Base-by-base conservation (phyloP, 2,888 invertebrate genomes). In the Drosophila hawaiiensis region DNA sequence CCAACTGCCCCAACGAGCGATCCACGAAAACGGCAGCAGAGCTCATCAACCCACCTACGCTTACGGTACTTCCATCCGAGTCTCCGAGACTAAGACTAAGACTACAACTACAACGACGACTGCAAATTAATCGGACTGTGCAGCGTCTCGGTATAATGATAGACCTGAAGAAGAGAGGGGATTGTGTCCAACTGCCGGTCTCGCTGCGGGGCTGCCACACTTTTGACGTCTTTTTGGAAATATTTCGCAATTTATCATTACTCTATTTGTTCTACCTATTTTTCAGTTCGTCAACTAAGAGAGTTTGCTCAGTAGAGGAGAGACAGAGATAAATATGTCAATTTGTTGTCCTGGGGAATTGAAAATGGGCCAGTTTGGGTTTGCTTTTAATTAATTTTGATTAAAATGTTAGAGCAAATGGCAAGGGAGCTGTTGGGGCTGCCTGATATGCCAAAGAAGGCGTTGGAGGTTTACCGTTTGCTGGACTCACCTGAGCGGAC, bases 391-490 rank as follows among this genome's bases (percentile, higher is more conserved):
- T 85, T 89, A 89, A 85, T 90, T 85, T 88, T 74, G 80, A 85
- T 85, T 84, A 90, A 85, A 90, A 89, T 78, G 85, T 85, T 84
- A 54, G 43, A 68, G 4, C 12, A 69, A 80, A 35, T 12, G 55
- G 65, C 68, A 60, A 75, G 71, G 70, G 72, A 77, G 68, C 71
- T 65, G 53, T 52, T 31, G 56, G 55, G 47, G n/a, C 55, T 78
- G 79, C 72, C 78, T 75, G 85, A 89, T 82, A 89, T 80, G 76
- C 88, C 77, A 58, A 78, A 84, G 80, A 85, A 89, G 90, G 85
- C 90, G 85, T 90, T 82, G 85, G 85, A 85, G 90, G 77, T 87
- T 87, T 85, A 90, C 85, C 90, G 88, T 90, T 90, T 54, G 68
- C 64, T 74, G 73, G 76, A 75, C 87, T 80, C 77, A 78, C 90